phyloP scores from a whole-genome alignment of 2,113 vertebrate species.

The Caranx melampygus region DNA sequence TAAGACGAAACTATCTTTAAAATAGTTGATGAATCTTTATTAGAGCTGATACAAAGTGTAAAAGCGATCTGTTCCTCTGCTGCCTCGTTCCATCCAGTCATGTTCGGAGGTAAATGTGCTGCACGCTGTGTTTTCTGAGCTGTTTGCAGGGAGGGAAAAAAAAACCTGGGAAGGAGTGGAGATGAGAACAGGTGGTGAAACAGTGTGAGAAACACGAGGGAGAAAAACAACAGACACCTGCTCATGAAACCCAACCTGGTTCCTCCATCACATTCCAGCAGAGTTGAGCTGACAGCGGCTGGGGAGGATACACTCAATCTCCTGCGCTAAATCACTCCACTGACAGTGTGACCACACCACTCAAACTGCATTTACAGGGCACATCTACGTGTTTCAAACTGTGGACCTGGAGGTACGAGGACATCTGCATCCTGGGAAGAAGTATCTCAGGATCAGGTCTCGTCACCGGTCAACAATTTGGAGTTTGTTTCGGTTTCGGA shows the following conservation, averaged over 20 bases:
- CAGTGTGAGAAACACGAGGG: constrained; percentile 70
- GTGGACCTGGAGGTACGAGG: not conserved
- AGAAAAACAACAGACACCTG: constrained; percentile 87
- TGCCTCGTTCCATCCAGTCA: not conserved
- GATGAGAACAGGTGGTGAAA: constrained; percentile 88
- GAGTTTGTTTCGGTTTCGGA: too few species aligned
- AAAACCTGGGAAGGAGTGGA: constrained; percentile 53
- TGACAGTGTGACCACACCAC: constrained; percentile 5
- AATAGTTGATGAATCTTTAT: not conserved
- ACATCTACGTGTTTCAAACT: not conserved
- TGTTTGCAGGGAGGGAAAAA: constrained; percentile 1
- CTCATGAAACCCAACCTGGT: constrained; percentile 88
- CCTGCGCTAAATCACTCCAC: constrained; percentile 57
- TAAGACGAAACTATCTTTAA: not conserved
- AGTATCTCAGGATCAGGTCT: too few species aligned
- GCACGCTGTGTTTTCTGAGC: not conserved
- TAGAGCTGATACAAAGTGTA: not conserved
- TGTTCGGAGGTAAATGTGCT: not conserved
- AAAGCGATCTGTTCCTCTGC: not conserved
- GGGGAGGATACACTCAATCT: constrained; percentile 51
- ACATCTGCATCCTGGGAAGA: not conserved
- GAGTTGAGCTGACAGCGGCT: constrained; percentile 75
- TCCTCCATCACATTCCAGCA: constrained; percentile 85
- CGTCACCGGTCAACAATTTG: too few species aligned
- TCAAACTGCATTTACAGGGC: not conserved